Evolutionary conservation across 2,888 invertebrate genomes (phyloP).

Genomic region (Yponomeuta plumbellus): DNA sequence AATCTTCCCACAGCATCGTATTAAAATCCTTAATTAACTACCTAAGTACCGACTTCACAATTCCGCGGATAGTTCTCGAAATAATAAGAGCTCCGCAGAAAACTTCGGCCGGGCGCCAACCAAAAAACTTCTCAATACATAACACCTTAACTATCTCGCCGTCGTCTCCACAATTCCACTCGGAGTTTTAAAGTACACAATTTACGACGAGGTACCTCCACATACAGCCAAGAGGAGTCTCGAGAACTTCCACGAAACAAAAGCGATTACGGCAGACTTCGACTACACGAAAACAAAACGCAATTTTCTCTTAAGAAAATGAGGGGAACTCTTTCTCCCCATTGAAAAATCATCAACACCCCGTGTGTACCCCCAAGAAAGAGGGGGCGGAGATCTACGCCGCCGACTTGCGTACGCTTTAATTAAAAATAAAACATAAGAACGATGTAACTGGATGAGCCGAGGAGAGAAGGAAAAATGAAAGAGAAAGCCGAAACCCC

Average conservation of each 20-base stretch:
- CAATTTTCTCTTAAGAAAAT: constrained; percentile 78
- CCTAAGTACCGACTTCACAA: neutral
- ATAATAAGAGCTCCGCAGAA: constrained; percentile 9
- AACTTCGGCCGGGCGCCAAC: constrained; percentile 22
- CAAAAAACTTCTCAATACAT: constrained; percentile 39
- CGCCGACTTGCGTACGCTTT: constrained; percentile 77
- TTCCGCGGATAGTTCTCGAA: neutral
- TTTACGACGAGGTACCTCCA: constrained; percentile 57
- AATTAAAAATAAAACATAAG: constrained; percentile 78
- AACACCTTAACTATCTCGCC: constrained; percentile 52
- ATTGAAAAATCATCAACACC: constrained; percentile 77
- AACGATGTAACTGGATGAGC: constrained; percentile 78
- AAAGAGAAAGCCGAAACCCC: constrained; percentile 72
- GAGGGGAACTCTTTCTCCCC: constrained; percentile 77
- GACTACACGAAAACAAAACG: constrained; percentile 77
- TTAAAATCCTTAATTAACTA: neutral
- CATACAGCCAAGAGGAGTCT: constrained; percentile 61
- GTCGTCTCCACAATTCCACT: constrained; percentile 50
- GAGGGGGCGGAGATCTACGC: constrained; percentile 68
- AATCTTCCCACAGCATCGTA: neutral
- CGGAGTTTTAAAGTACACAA: constrained; percentile 68
- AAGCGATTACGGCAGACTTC: constrained; percentile 76
- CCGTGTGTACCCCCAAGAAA: constrained; percentile 62
- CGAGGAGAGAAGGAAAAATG: constrained; percentile 77
- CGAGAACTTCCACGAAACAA: constrained; percentile 68